Evolutionary conservation across 37 sponge, comb jelly and placozoan genomes (phyloP), one percentile per base, ranked within the genome.

Genomic region (Bolinopsis microptera): DNA sequence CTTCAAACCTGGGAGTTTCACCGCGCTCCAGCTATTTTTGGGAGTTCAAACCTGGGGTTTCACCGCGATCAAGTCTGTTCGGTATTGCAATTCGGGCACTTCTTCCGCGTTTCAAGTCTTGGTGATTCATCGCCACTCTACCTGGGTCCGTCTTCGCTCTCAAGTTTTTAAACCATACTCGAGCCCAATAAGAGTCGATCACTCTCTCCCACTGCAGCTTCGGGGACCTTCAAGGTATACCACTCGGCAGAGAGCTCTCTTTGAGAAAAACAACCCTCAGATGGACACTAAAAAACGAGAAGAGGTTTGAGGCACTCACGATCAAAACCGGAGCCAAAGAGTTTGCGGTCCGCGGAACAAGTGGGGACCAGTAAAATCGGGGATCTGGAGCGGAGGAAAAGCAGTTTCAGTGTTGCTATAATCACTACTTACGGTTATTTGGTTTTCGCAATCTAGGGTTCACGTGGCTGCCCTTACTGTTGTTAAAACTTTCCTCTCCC

Each of bases 381-480:
- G 75, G 75, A 72, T 21, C n/a, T 72, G 75, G 75, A 72, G 75
- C 75, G 75, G 23, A 2, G 82, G 5, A n/a, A n/a, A 80, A 80
- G 23, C 82, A 80, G 82, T n/a, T 80, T 80, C 38, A 13, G 82
- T 16, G 82, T 80, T 34, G 82, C 82, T 35, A 34, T 80, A 34
- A n/a, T 80, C 82, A 8, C 82, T 80, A 9, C 22, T 80, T 5
- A 37, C 82, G 8, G 82, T 80, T 27, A 80, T 80, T 3, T 13
- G 1, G 22, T 80, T 80, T n/a, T n/a, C n/a, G n/a, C 30, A 80
- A 80, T 35, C 23, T 28, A 30, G 36, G n/a, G n/a, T n/a, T 80
- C 35, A 34, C 82, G 9, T 80, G 82, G 82, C 82, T 80, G 23
- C 82, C 82, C 37, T n/a, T 34, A 80, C 38, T 80, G 82, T 80